Evolutionary conservation across 2,113 vertebrate species (phyloP), one percentile per base, ranked within the genome.

Genomic region (Saccopteryx bilineata): DNA sequence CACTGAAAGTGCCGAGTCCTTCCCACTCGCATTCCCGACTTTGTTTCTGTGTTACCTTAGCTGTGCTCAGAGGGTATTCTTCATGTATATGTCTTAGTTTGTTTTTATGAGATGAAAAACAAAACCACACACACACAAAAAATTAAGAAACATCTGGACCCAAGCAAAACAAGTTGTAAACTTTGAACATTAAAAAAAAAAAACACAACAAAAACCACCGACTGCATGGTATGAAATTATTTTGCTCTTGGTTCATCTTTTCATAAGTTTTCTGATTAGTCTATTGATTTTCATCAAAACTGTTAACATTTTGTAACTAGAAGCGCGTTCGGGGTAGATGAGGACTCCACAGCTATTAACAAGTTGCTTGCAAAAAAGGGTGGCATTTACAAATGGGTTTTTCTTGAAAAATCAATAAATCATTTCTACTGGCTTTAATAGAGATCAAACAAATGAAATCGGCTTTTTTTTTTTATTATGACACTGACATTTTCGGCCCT

Each of bases 381-480:
- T 61, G 78, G 23, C 72, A 94, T 95, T 97, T 94, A 87, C 89
- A 91, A 95, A 87, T 60, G 91, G 39, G 58, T 94, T 95, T 96
- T 94, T 89, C 87, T 83, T 85, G 75, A 87, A 86, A 93, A 95
- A 96, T 96, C 97, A 97, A 96, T 97, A 96, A 94, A 97, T 97
- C 78, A 87, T 97, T 96, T 94, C 91, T 94, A 52, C 63, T 33
- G 75, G 79, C 89, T 93, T 90, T 96, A 95, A 97, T 26, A 87
- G 83, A 89, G 86, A 97, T 96, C 74, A 97, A 92, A 96, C n/a
- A 94, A 92, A 97, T 96, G 48, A 94, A 91, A 94, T 78, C 72
- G 75, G 69, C 68, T 92, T 90, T 96, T 94, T 96, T 94, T 93
- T 93, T 97, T 97, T 95, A 96, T 95, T 96, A 95, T 19, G 19